A percentile compares a stretch with the other conserved stretches of the same genome.
These are phyloP conservation scores for Drosophila ezoana DNA, from an alignment of 2,888 invertebrate species.

Conservation along the genomic window DNA sequence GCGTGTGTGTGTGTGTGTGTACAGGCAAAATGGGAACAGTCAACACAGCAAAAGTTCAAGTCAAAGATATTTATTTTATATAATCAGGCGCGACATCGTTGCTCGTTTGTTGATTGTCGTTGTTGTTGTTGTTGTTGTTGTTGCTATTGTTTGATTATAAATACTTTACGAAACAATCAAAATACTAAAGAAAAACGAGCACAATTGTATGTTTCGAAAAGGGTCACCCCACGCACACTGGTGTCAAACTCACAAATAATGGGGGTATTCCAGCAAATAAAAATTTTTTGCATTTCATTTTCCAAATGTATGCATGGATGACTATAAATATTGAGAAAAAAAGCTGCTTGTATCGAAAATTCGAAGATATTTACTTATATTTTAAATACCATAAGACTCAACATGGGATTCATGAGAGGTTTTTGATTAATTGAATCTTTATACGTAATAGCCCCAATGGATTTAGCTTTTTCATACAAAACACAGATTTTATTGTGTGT, in stretches of 20 bases:
- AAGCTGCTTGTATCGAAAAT: too few species aligned
- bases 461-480: too few species aligned
- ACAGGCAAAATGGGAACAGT: slow-evolving; percentile 77
- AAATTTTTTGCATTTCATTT: not conserved
- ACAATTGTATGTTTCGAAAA: slow-evolving; percentile 19
- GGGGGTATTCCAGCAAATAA: slow-evolving; percentile 3
- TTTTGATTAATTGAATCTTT: too few species aligned
- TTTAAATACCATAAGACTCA: too few species aligned
- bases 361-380: too few species aligned
- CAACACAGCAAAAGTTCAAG: slow-evolving; percentile 73
- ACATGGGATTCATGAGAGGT: too few species aligned
- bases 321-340: too few species aligned
- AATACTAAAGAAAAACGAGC: slow-evolving; percentile 21
- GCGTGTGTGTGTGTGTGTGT: slow-evolving; percentile 12
- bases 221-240: slow-evolving; percentile 38
- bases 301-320: too few species aligned
- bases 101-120: slow-evolving; percentile 57
- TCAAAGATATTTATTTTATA: slow-evolving; percentile 70
- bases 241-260: not conserved
- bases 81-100: slow-evolving; percentile 68
- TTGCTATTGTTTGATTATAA: slow-evolving; percentile 62
- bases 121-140: slow-evolving; percentile 19
- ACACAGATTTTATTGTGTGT: not conserved
- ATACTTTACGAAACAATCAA: slow-evolving; percentile 62
- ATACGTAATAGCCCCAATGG: too few species aligned